Evolutionary conservation across 2,888 invertebrate genomes (phyloP), one percentile per base, ranked within the genome.

Genomic region (Cephus rjabovi): DNA sequence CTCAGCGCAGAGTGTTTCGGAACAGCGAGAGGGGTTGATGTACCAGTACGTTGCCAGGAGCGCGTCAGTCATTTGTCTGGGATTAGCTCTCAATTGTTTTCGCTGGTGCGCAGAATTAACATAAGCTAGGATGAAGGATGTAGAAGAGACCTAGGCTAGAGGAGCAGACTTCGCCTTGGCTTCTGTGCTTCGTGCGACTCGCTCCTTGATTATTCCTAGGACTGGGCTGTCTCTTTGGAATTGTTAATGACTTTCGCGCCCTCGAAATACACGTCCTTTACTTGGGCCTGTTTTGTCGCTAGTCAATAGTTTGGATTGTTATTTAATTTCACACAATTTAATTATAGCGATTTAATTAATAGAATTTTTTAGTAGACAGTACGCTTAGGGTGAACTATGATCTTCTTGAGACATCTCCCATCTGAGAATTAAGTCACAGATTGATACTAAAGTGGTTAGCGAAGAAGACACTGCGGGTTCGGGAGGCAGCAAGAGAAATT

Each of bases 111-210:
- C 79, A 86, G 88, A 89, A 91, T 91, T 91, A 91, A 90, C 91
- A 91, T 91, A 91, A 91, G 91, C 90, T 90, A 82, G 90, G 90
- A 90, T 91, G 89, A 91, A 90, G 89, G 90, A 90, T 90, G 90
- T 88, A 86, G 84, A 83, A 87, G 86, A 87, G 56, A 56, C 56
- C 56, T 56, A 56, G 56, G 56, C 56, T 23, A 56, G 56, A 56
- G 23, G 56, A 56, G 56, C 15, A 56, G 40, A 15, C 56, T 56
- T 37, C 75, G 34, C 76, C 73, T n/a, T 77, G 23, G 34, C 76
- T 40, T 12, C 73, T 34, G 9, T 23, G 82, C 82, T 40, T 74
- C 80, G 81, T 81, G 81, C 81, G 81, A 77, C 77, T 73, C 82
- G 81, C 83, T 85, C 82, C 86, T 87, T 86, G 86, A 88, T 88